Conservation (phyloP, 2,888 invertebrate genomes). For the Acanthosepion pharaonis region DNA sequence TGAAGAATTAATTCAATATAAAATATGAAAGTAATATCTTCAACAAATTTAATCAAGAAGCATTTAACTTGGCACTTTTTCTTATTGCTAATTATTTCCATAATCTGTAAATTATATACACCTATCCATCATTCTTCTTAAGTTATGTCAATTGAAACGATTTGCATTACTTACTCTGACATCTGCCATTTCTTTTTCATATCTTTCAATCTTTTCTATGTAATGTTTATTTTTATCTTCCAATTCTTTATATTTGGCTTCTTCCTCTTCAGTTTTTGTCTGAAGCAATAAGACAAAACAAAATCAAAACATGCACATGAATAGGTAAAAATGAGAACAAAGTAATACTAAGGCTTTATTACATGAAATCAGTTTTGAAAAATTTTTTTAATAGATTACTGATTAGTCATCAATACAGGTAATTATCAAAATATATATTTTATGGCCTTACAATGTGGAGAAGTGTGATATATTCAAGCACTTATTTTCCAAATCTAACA, state of each 20-base stretch:
- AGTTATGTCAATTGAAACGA: too few relatives aligned
- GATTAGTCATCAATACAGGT: too few relatives aligned
- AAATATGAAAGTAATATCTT: background rate
- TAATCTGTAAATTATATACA: too few relatives aligned
- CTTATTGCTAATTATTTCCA: too few relatives aligned
- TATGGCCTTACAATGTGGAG: too few relatives aligned
- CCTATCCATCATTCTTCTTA: too few relatives aligned
- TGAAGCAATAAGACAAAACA: conserved; percentile 50
- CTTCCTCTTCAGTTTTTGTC: conserved; percentile 67
- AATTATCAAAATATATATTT: too few relatives aligned
- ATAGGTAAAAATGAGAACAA: background rate
- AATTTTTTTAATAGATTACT: too few relatives aligned
- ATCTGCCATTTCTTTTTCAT: conserved; percentile 55
- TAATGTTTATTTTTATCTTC: conserved; percentile 63
- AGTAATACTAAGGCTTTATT: background rate
- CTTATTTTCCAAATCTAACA: background rate
- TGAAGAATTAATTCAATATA: too few relatives aligned
- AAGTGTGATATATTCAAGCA: too few relatives aligned
- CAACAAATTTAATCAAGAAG: background rate
- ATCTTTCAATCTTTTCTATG: conserved; percentile 61
- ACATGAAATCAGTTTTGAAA: too few relatives aligned
- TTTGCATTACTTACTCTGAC: background rate
- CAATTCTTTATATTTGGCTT: conserved; percentile 62
- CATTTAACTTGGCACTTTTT: background rate
- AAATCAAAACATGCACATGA: background rate